A percentile compares a stretch with the other conserved stretches of the same genome.
phyloP scores from a whole-genome alignment of 2,888 invertebrate genomes.

The Lumbricus terrestris region DNA sequence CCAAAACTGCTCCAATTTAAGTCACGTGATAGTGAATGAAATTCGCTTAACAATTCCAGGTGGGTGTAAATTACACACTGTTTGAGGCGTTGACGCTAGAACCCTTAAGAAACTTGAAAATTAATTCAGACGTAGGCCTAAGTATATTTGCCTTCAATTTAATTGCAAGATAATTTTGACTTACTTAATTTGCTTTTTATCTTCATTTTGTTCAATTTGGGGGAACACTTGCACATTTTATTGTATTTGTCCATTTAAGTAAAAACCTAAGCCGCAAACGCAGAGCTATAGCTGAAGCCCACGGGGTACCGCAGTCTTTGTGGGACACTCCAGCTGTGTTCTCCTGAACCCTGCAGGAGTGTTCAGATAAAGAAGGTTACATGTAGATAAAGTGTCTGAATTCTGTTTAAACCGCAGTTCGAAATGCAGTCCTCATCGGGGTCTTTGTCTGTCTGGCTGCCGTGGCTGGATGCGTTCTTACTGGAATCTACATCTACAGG shows the following conservation, averaged over 20 bases:
- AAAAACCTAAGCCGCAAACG: no score
- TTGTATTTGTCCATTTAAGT: not conserved
- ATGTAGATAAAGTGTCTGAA: not conserved
- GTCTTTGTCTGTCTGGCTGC: not conserved
- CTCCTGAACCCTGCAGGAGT: not conserved
- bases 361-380: not conserved
- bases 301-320: no score
- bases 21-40: not conserved
- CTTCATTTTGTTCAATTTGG: not conserved
- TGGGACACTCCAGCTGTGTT: no score
- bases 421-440: not conserved
- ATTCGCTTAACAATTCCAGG: not conserved
- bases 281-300: no score
- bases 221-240: not conserved
- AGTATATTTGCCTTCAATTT: not conserved
- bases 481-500: not conserved
- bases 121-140: not conserved
- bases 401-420: constrained; percentile 9
- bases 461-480: not conserved
- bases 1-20: not conserved
- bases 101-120: not conserved
- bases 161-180: not conserved
- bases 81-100: not conserved
- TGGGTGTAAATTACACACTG: not conserved
- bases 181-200: not conserved